Evolutionary conservation across 2,888 invertebrate species (phyloP).

Genomic region (Diadegma fenestrale): DNA sequence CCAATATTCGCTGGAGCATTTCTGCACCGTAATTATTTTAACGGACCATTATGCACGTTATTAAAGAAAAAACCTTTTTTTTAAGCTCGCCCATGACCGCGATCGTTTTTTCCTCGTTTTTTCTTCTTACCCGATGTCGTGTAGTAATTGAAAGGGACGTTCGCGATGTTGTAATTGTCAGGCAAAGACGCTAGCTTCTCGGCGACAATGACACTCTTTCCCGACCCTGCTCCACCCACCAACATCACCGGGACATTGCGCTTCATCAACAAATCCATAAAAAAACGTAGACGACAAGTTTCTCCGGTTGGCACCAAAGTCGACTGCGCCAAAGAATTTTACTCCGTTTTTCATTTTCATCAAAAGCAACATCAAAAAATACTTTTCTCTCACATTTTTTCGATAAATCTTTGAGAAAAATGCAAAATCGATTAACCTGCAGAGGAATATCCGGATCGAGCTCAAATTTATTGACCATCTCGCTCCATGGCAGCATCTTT

Average conservation of each 20-base stretch:
- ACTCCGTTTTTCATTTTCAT: neutral
- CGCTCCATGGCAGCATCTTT: slow-evolving; percentile 94
- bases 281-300: slow-evolving; percentile 94
- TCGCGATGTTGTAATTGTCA: slow-evolving; percentile 92
- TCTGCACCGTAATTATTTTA: slow-evolving; percentile 85
- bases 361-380: too few species aligned
- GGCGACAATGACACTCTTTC: slow-evolving; percentile 96
- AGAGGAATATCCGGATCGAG: slow-evolving; percentile 95
- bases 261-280: slow-evolving; percentile 93
- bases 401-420: neutral
- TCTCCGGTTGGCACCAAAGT: slow-evolving; percentile 95
- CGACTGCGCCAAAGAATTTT: slow-evolving; percentile 86
- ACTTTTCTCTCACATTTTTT: neutral
- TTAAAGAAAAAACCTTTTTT: neutral
- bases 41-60: neutral
- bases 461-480: slow-evolving; percentile 91
- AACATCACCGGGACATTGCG: slow-evolving; percentile 95
- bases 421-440: slow-evolving; percentile 87
- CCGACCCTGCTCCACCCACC: slow-evolving; percentile 95
- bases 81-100: neutral
- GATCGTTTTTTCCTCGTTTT: neutral
- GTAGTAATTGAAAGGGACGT: slow-evolving; percentile 97
- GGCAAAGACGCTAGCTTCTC: slow-evolving; percentile 92
- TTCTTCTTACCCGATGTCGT: slow-evolving; percentile 91
- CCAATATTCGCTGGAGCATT: slow-evolving; percentile 94